A percentile compares a stretch with the other conserved stretches of the same genome.
phyloP scores from a whole-genome alignment of 2,113 vertebrate species.

The Mus spicilegus region DNA sequence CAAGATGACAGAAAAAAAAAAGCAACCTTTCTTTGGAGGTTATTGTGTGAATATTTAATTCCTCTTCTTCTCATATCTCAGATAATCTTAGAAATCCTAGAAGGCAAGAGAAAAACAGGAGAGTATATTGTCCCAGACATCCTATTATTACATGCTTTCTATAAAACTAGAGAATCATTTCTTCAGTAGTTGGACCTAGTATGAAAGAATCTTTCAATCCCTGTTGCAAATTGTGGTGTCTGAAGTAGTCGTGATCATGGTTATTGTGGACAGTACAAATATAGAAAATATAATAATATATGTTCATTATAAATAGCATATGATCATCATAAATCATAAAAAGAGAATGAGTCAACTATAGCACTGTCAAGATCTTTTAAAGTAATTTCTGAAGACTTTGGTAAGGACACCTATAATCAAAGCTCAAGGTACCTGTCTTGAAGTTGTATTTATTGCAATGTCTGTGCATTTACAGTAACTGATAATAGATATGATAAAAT shows the following conservation, averaged over 20 bases:
- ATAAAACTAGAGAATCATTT: neutral
- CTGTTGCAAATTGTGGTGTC: neutral
- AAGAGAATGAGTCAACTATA: constrained; percentile 16
- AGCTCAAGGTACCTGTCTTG: constrained; percentile 24
- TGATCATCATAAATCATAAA: neutral
- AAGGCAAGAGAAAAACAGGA: neutral
- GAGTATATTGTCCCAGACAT: neutral
- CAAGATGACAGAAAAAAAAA: neutral
- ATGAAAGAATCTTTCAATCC: neutral
- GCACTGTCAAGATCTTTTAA: constrained; percentile 11
- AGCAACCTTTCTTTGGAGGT: neutral
- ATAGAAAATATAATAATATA: constrained; percentile 5
- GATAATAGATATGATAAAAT: constrained; percentile 68
- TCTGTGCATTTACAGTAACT: constrained; percentile 57
- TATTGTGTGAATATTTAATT: constrained; percentile 23
- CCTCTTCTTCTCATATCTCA: neutral
- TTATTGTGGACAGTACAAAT: neutral
- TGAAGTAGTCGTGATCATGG: neutral
- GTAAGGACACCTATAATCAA: constrained; percentile 10
- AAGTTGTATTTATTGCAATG: constrained; percentile 54
- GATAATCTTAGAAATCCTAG: constrained; percentile 27
- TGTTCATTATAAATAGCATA: neutral
- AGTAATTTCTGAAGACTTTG: constrained; percentile 10
- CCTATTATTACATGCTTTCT: neutral
- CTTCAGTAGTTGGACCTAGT: neutral